Conservation (phyloP, 2,888 invertebrate genomes). For the Caenorhabditis japonica region DNA sequence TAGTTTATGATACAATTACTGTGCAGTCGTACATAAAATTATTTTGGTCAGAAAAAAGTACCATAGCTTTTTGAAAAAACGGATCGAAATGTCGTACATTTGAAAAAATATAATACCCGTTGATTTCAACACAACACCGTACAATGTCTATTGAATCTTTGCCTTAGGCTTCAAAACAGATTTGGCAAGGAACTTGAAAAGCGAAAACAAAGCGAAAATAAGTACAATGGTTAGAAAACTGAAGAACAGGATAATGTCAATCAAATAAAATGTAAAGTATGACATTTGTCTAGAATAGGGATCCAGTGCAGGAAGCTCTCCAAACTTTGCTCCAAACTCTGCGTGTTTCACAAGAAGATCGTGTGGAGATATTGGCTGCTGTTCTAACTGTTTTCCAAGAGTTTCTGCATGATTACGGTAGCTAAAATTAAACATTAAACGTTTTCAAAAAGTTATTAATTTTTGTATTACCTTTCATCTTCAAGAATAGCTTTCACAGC, state of each 20-base stretch:
- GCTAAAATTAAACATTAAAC: slow-evolving; percentile 11
- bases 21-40: too few species aligned
- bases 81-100: too few species aligned
- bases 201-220: neutral
- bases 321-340: slow-evolving; percentile 34
- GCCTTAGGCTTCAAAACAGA: slow-evolving; percentile 20
- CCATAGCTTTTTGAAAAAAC: too few species aligned
- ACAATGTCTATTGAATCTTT: too few species aligned
- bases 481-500: neutral
- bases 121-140: too few species aligned
- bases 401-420: slow-evolving; percentile 17
- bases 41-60: too few species aligned
- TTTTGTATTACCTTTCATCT: slow-evolving; percentile 11
- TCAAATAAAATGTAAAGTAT: slow-evolving; percentile 16
- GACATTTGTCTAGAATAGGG: slow-evolving; percentile 24
- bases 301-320: slow-evolving; percentile 17
- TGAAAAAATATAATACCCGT: too few species aligned
- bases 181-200: too few species aligned
- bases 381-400: slow-evolving; percentile 10
- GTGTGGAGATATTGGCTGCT: slow-evolving; percentile 30
- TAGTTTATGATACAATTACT: too few species aligned
- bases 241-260: slow-evolving; percentile 16
- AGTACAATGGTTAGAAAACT: neutral
- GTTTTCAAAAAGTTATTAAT: slow-evolving; percentile 11
- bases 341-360: slow-evolving; percentile 15